Base-by-base conservation (phyloP, 2,888 invertebrate genomes). In the Epicampocera succincta region DNA sequence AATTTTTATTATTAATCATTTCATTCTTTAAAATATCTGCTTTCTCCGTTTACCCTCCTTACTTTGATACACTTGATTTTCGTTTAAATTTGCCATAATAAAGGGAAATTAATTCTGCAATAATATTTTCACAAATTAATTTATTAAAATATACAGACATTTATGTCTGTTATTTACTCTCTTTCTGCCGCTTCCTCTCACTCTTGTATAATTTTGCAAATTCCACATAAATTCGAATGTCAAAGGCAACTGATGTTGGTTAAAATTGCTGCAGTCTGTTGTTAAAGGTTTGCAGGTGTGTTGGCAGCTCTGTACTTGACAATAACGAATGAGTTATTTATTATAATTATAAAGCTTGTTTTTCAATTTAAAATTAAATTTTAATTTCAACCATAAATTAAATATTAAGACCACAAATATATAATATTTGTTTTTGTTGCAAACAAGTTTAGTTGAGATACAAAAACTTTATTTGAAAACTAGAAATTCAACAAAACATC, bases 101-200 rank as follows among this genome's bases (percentile, higher is more conserved):
- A 71, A 77, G 48, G 61, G 40, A 71, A 77, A 77, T 77, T 77
- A 69, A 68, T 66, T 75, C 29, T 63, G 42, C 63, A 63, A 71
- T 71, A 71, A 77, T 71, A 71, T 77, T 71, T 63, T 71, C 63
- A 48, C 46, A 74, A 74, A 74, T 66, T 66, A 48, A 58, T 66
- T 65, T 74, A 56, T 50, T 58, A 48, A 74, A 58, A 58, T 46
- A 48, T 42, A 42, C 46, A 56, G 9, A 44, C n/a, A 17, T 29
- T 21, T 58, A 44, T 40, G 15, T 19, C 17, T 44, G 12, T 40
- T n/a, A 6, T 13, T 46, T 44, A 21, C 19, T 17, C 19, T n/a
- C 17, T 8, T 25, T 19, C 17, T 29, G 9, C 21, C 21, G 3
- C 19, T 46, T 44, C 21, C n/a, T 12, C 33, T 38, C n/a, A 33